These are phyloP conservation scores for Ariopsis seemanni DNA, from an alignment of 2,113 vertebrate genomes.

Conservation along the genomic window DNA sequence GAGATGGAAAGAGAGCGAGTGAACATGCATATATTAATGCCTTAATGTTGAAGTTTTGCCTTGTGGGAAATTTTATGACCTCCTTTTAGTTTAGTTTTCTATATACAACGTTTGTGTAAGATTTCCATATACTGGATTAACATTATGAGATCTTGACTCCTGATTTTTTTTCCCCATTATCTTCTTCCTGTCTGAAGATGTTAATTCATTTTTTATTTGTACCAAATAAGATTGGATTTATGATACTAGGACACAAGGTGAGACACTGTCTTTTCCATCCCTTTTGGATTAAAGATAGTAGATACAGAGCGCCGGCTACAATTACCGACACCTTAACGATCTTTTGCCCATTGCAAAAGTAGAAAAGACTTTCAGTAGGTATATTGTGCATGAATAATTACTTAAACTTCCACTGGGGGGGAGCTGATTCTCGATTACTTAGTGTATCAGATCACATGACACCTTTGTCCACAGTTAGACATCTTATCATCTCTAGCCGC, in stretches of 20 bases:
- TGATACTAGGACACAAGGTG: neutral
- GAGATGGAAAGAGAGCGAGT: neutral
- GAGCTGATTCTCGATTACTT: no score
- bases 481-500: no score
- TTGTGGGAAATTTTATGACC: constrained; percentile 2
- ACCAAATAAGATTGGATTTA: neutral
- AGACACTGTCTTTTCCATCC: neutral
- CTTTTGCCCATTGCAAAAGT: no score
- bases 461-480: no score
- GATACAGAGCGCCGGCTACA: neutral
- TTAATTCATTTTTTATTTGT: neutral
- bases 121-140: neutral
- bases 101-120: neutral
- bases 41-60: constrained; percentile 13
- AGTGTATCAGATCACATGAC: no score
- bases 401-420: no score
- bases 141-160: neutral
- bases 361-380: no score
- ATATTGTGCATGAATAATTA: no score
- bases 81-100: constrained; percentile 6
- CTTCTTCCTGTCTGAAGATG: neutral
- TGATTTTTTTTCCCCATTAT: neutral
- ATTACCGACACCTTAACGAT: no score
- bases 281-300: neutral
- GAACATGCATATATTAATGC: constrained; percentile 3